These are phyloP conservation scores for Drosophila ananassae DNA, from an alignment of 1,140 invertebrate species.

Conservation along the genomic window DNA sequence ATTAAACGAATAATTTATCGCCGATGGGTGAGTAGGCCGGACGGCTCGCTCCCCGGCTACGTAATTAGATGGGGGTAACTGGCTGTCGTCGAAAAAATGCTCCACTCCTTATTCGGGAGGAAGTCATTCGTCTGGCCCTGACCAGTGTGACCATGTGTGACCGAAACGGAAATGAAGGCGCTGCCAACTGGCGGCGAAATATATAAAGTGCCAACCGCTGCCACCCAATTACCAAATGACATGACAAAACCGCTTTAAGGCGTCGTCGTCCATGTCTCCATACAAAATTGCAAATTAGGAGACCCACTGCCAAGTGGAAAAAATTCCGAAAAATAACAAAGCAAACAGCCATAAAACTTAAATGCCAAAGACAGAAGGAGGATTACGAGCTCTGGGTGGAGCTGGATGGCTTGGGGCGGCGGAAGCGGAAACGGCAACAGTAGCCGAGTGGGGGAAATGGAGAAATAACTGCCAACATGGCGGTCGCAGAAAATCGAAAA, in stretches of 20 bases:
- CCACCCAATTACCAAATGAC: conserved; percentile 84
- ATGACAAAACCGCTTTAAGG: conserved; percentile 84
- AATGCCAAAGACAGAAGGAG: conserved; percentile 42
- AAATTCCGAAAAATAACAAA: conserved; percentile 48
- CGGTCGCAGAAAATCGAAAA: conserved; percentile 12
- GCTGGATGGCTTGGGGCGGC: not conserved
- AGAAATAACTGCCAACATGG: conserved; percentile 74
- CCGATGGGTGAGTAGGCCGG: conserved; percentile 34
- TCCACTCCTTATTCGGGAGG: conserved; percentile 3
- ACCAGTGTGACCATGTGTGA: conserved; percentile 56
- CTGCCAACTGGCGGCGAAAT: conserved; percentile 68
- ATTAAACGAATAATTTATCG: conserved; percentile 30
- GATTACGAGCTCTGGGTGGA: conserved; percentile 18
- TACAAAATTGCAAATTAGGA: conserved; percentile 84
- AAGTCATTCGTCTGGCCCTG: conserved; percentile 7
- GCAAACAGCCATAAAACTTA: conserved; percentile 74
- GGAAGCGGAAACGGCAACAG: conserved; percentile 38
- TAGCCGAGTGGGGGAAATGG: not conserved
- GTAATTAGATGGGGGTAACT: conserved; percentile 10
- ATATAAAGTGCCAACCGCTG: conserved; percentile 84
- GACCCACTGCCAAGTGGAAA: conserved; percentile 51
- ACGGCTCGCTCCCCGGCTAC: not conserved
- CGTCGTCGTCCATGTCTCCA: conserved; percentile 61
- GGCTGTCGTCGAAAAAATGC: conserved; percentile 5
- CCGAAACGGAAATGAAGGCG: conserved; percentile 22